A percentile compares a stretch with the other conserved stretches of the same genome.
These are phyloP conservation scores for Choristoneura rosaceana DNA, from an alignment of 2,888 invertebrate species.

Conservation along the genomic window DNA sequence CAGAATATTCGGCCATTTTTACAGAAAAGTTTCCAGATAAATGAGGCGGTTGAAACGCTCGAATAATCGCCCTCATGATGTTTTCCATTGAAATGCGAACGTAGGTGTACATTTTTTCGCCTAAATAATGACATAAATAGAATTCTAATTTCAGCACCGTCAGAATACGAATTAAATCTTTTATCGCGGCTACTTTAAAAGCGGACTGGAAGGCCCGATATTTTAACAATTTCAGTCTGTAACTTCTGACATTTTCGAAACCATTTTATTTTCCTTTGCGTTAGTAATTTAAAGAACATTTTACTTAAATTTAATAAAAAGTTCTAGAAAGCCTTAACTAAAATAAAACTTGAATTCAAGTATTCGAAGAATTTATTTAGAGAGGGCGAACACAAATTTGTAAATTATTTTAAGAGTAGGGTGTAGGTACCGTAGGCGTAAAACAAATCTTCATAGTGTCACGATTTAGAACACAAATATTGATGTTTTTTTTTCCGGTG, in stretches of 20 bases:
- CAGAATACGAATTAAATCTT: background rate
- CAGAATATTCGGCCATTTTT: too few species aligned
- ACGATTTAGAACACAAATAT: too few species aligned
- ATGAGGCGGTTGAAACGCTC: too few species aligned
- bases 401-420: background rate
- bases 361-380: background rate
- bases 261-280: background rate
- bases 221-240: background rate
- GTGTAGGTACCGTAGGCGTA: too few species aligned
- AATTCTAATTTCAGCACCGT: background rate
- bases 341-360: background rate
- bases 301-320: background rate
- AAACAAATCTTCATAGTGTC: background rate
- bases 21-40: too few species aligned
- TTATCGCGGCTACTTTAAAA: background rate
- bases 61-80: too few species aligned
- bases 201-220: background rate
- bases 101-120: background rate
- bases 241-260: slow-evolving; percentile 7
- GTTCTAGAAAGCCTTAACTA: background rate
- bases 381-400: background rate
- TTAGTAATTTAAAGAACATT: background rate
- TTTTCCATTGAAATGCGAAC: too few species aligned
- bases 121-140: background rate
- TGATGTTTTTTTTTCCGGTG: too few species aligned